Conservation (phyloP, 2,888 invertebrate species). For the Scaeva pyrastri region DNA sequence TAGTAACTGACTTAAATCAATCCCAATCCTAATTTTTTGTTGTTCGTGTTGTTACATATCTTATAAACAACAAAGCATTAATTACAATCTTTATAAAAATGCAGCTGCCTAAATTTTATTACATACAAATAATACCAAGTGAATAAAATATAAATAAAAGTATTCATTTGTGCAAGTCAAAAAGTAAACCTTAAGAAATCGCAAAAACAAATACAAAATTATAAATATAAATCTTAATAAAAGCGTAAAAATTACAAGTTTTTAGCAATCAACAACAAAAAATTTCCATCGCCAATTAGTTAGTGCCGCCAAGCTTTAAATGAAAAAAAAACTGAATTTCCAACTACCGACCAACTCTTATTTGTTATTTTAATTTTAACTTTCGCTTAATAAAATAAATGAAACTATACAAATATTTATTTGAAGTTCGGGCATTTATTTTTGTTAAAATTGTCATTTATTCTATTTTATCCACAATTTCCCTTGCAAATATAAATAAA, state of each 20-base stretch:
- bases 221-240: constrained; percentile 8
- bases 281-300: constrained; percentile 30
- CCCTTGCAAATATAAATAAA: not conserved
- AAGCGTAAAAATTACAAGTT: constrained; percentile 32
- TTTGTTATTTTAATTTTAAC: not conserved
- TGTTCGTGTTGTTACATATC: not conserved
- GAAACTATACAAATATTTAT: no score
- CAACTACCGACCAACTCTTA: not conserved
- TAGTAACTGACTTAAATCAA: not conserved
- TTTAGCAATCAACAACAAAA: not conserved
- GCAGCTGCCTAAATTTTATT: constrained; percentile 21
- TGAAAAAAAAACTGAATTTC: not conserved
- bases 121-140: constrained; percentile 3
- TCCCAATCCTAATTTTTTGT: not conserved
- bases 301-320: constrained; percentile 44
- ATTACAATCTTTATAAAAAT: constrained; percentile 2
- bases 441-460: no score
- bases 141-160: not conserved
- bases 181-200: not conserved
- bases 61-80: constrained; percentile 13
- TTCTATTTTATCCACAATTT: not conserved
- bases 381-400: no score
- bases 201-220: constrained; percentile 5
- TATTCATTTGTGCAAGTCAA: constrained; percentile 3
- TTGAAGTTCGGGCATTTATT: not conserved